These are phyloP conservation scores for Mormoops blainvillei DNA, from an alignment of 2,113 vertebrate genomes.

Conservation along the genomic window DNA sequence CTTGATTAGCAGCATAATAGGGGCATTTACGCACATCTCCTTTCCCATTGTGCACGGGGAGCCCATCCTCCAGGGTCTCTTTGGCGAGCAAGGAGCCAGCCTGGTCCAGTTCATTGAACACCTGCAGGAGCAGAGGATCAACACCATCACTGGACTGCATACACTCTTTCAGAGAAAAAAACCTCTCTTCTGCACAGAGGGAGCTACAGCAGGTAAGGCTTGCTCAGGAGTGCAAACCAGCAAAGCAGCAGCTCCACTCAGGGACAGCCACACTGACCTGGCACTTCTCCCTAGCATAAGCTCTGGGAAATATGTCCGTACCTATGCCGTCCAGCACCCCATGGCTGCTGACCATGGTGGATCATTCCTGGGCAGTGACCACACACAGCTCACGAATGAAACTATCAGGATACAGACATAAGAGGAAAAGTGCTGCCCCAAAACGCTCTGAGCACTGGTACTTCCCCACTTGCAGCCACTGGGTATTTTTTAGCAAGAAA, in stretches of 20 bases:
- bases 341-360: neutral
- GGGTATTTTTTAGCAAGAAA: neutral
- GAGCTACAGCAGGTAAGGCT: neutral
- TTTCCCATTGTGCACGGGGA: conserved; percentile 84
- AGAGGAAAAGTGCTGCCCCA: neutral
- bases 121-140: conserved; percentile 75
- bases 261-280: neutral
- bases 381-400: neutral
- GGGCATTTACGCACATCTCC: conserved; percentile 94
- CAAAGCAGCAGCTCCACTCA: neutral
- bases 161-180: neutral
- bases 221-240: neutral
- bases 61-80: conserved; percentile 81
- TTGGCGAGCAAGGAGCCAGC: conserved; percentile 83
- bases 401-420: neutral
- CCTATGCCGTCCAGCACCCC: neutral
- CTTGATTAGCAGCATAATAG: conserved; percentile 87
- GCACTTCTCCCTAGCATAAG: neutral
- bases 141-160: neutral
- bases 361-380: neutral
- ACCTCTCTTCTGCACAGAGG: neutral
- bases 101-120: conserved; percentile 94
- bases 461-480: neutral
- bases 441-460: neutral
- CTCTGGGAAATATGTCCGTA: neutral